Evolutionary conservation across 2,113 vertebrate species (phyloP), one percentile per base, ranked within the genome.

Genomic region (Anarhynchus alexandrinus): DNA sequence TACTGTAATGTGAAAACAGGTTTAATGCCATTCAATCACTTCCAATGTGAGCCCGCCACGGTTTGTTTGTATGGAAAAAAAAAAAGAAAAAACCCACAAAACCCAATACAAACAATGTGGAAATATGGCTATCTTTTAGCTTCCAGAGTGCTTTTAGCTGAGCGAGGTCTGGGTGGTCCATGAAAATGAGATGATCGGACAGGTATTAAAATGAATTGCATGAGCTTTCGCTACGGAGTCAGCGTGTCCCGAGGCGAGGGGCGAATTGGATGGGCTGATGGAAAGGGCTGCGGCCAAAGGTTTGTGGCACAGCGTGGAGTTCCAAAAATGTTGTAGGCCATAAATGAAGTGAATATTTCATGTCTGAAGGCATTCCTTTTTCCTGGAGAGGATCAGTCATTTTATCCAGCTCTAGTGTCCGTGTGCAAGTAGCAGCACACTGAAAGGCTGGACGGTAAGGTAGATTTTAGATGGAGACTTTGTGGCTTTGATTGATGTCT

Each of bases 261-360:
- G 57, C 40, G 34, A 58, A 14, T 42, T 69, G 89, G 84, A 86
- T 65, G 59, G 66, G 47, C 72, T 80, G 49, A 85, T 65, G 94
- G 81, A 95, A 97, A 87, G 43, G 76, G 88, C 78, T 92, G 71
- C 73, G 95, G 73, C 59, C n/a, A 62, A 86, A 78, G 74, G 49
- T 69, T 78, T 91, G 70, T 72, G 95, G 77, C 90, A 55, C 42
- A 82, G 87, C 72, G 21, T 21, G 66, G 52, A 55, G 72, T 23
- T 86, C 88, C 82, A 91, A 93, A 96, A 96, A 54, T 10, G 57
- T 27, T 52, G 58, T 19, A 92, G 64, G 73, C 51, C 32, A 23
- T 47, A 79, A 92, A 92, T 84, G 83, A 94, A 90, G 82, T 12
- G 81, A 82, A 42, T 96, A 79, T 86, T 93, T 96, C 76, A 91